phyloP scores from a whole-genome alignment of 1,140 invertebrate genomes.

The Rhizoglyphus robini region DNA sequence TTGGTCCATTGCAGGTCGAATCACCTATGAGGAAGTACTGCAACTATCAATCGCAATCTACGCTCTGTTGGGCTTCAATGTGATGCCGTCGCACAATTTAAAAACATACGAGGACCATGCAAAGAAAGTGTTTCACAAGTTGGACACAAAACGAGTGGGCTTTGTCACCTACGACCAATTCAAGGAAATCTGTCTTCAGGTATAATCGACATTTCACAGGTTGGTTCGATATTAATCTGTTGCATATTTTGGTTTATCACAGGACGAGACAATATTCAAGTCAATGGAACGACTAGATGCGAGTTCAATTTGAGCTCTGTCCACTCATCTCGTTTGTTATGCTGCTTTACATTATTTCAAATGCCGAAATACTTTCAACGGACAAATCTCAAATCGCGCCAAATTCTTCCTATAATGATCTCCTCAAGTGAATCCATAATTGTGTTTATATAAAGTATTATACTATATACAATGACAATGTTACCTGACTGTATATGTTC shows the following conservation, averaged over 20 bases:
- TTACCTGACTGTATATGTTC: no score
- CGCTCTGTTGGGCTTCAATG: slow-evolving; percentile 57
- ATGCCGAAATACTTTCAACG: background rate
- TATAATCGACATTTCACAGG: slow-evolving; percentile 2
- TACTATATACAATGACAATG: no score
- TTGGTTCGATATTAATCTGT: background rate
- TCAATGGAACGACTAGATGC: slow-evolving; percentile 25
- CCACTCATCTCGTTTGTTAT: background rate
- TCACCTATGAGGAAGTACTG: slow-evolving; percentile 66
- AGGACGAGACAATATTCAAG: slow-evolving; percentile 24
- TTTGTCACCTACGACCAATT: slow-evolving; percentile 26
- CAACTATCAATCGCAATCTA: slow-evolving; percentile 76
- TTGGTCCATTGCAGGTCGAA: slow-evolving; percentile 37
- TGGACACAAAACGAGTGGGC: slow-evolving; percentile 24
- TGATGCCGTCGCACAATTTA: slow-evolving; percentile 19
- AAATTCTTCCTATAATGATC: no score
- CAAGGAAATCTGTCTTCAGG: slow-evolving; percentile 25
- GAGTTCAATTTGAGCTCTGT: slow-evolving; percentile 16
- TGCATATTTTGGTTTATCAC: background rate
- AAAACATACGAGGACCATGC: slow-evolving; percentile 22
- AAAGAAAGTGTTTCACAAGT: slow-evolving; percentile 14
- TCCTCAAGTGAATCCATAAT: no score
- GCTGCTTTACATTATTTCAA: background rate
- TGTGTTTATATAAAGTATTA: no score
- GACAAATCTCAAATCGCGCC: background rate